Conservation (phyloP, 1,140 invertebrate species). For the Camponotus vicinus region DNA sequence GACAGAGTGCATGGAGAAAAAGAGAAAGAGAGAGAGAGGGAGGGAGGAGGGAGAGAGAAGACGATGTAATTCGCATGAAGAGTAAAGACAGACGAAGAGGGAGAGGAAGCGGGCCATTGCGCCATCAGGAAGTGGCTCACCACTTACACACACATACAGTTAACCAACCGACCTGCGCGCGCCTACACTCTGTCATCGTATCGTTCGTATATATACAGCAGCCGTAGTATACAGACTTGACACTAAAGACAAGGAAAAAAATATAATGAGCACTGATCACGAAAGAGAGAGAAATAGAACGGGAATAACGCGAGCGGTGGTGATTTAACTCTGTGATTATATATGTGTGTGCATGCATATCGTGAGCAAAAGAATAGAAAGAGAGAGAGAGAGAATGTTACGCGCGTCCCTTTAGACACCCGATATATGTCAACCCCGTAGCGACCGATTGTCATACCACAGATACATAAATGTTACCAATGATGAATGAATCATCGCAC, state of each 20-base stretch:
- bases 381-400: constrained; percentile 10
- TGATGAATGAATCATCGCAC: not conserved
- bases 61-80: constrained; percentile 28
- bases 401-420: constrained; percentile 37
- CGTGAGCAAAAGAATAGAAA: not conserved
- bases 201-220: constrained; percentile 18
- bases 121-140: constrained; percentile 82
- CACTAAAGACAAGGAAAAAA: constrained; percentile 67
- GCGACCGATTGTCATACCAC: not conserved
- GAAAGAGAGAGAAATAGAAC: constrained; percentile 1
- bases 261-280: constrained; percentile 41
- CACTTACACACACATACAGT: constrained; percentile 72
- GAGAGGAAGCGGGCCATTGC: constrained; percentile 77
- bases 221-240: constrained; percentile 56
- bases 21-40: not conserved
- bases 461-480: constrained; percentile 1
- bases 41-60: constrained; percentile 9
- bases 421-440: constrained; percentile 56
- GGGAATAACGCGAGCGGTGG: constrained; percentile 7
- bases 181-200: not conserved
- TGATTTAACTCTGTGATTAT: constrained; percentile 43
- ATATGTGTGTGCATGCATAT: constrained; percentile 7
- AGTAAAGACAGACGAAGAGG: constrained; percentile 44
- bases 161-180: constrained; percentile 65
- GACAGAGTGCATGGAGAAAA: not conserved